A percentile compares a stretch with the other conserved stretches of the same genome.
Evolutionary conservation across 2,113 vertebrate species (phyloP).

Genomic region (Heteronetta atricapilla): DNA sequence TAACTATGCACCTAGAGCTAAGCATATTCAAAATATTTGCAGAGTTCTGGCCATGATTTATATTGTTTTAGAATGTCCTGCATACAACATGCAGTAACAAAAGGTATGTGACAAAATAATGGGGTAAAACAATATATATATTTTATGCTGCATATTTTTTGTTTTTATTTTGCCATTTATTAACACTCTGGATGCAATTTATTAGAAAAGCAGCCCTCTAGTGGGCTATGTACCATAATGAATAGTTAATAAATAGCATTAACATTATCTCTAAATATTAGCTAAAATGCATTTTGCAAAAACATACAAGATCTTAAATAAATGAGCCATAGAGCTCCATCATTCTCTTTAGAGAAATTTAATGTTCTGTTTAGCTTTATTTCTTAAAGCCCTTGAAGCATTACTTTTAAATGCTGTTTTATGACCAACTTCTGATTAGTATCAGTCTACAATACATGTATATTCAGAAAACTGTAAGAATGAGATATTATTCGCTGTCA

Average conservation of each 20-base stretch:
- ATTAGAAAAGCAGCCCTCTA: conserved; percentile 69
- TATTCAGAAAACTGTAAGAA: not conserved
- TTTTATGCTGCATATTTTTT: not conserved
- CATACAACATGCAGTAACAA: not conserved
- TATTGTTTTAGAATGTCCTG: not conserved
- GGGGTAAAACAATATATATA: not conserved
- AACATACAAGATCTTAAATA: conserved; percentile 43
- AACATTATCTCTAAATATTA: conserved; percentile 56
- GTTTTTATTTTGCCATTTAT: conserved; percentile 35
- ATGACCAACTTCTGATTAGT: not conserved
- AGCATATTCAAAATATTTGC: not conserved
- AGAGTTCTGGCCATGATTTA: not conserved
- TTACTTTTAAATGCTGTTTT: not conserved
- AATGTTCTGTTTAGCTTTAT: conserved; percentile 26
- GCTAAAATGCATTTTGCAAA: conserved; percentile 43
- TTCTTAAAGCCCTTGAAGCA: not conserved
- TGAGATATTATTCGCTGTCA: not conserved
- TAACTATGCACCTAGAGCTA: not conserved
- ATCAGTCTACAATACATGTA: not conserved
- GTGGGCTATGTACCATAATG: conserved; percentile 60
- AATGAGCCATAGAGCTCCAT: conserved; percentile 37
- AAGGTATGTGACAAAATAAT: conserved; percentile 13
- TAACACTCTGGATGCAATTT: conserved; percentile 49
- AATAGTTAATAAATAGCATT: conserved; percentile 64
- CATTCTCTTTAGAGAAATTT: conserved; percentile 30